phyloP scores from a whole-genome alignment of 2,797 vertebrate species.

The Sebastolobus alascanus region DNA sequence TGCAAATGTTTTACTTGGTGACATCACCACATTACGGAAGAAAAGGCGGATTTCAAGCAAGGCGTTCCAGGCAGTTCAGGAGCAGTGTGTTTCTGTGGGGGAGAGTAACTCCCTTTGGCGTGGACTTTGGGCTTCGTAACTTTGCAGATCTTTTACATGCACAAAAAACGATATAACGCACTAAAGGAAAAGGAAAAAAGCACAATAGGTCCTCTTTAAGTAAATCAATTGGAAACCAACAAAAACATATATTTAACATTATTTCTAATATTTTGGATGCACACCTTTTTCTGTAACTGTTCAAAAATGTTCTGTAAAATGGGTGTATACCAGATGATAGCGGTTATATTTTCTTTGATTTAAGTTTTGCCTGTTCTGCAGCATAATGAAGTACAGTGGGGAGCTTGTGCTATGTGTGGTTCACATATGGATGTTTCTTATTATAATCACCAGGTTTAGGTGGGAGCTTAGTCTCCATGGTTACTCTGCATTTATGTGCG shows the following conservation, averaged over 20 bases:
- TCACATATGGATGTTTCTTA: conserved; percentile 33
- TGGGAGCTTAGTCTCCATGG: conserved; percentile 62
- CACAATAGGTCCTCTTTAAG: background rate
- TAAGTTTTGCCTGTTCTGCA: conserved; percentile 3
- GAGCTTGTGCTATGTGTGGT: conserved; percentile 7
- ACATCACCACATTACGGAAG: too few species aligned
- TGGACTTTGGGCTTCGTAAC: too few species aligned
- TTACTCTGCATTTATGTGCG: conserved; percentile 45
- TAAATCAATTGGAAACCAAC: background rate
- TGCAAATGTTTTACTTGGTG: too few species aligned
- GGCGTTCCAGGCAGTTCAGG: too few species aligned
- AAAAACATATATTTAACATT: background rate
- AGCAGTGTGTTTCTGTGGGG: too few species aligned
- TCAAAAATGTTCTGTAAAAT: background rate
- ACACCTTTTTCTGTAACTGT: background rate
- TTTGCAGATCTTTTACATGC: too few species aligned
- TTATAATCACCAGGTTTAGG: conserved; percentile 47
- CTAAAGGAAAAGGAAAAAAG: background rate
- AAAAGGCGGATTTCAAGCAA: too few species aligned
- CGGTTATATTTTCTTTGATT: background rate
- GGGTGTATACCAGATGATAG: background rate
- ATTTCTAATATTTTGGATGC: background rate
- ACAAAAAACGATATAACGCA: background rate
- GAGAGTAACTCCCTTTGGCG: too few species aligned
- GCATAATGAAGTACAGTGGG: conserved; percentile 3